These are phyloP conservation scores for Odontamblyopus lacepedii DNA, from an alignment of 2,797 vertebrate species.

Conservation along the genomic window DNA sequence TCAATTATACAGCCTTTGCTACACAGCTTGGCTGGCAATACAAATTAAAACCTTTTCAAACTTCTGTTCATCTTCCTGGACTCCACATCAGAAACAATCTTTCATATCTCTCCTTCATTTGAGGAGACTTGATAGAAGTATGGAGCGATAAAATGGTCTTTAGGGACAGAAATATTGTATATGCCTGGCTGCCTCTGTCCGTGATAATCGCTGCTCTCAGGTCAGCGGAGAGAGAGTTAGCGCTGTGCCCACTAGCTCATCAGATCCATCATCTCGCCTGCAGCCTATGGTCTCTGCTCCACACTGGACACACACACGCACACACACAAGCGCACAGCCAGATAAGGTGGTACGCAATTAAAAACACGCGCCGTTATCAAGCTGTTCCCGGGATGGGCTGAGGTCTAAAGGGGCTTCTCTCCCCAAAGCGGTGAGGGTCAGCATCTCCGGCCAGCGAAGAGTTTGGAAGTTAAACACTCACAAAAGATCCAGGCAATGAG, in stretches of 20 bases:
- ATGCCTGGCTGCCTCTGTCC: slow-evolving; percentile 59
- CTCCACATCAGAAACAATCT: slow-evolving; percentile 51
- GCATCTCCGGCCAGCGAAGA: slow-evolving; percentile 50
- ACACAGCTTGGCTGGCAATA: slow-evolving; percentile 33
- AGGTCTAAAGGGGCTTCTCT: slow-evolving; percentile 69
- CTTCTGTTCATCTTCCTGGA: slow-evolving; percentile 47
- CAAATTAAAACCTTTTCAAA: slow-evolving; percentile 50
- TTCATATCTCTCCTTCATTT: slow-evolving; percentile 38
- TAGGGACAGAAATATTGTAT: slow-evolving; percentile 58
- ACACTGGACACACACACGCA: slow-evolving; percentile 55
- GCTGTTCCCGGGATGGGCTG: slow-evolving; percentile 66
- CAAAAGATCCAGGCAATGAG: slow-evolving; percentile 40
- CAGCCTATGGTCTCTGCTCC: slow-evolving; percentile 52
- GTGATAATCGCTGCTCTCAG: slow-evolving; percentile 62
- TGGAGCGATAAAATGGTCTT: slow-evolving; percentile 57
- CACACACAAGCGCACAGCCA: slow-evolving; percentile 23
- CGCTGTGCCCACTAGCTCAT: slow-evolving; percentile 66
- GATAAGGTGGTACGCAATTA: slow-evolving; percentile 80
- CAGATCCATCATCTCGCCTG: slow-evolving; percentile 72
- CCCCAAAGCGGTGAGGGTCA: slow-evolving; percentile 56
- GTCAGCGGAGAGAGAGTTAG: slow-evolving; percentile 55
- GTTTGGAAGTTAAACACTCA: slow-evolving; percentile 47
- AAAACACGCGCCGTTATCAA: slow-evolving; percentile 71
- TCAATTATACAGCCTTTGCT: slow-evolving; percentile 23
- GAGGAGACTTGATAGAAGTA: slow-evolving; percentile 59